These are phyloP conservation scores for Hyla sarda DNA, from an alignment of 2,113 vertebrate species.

Conservation along the genomic window DNA sequence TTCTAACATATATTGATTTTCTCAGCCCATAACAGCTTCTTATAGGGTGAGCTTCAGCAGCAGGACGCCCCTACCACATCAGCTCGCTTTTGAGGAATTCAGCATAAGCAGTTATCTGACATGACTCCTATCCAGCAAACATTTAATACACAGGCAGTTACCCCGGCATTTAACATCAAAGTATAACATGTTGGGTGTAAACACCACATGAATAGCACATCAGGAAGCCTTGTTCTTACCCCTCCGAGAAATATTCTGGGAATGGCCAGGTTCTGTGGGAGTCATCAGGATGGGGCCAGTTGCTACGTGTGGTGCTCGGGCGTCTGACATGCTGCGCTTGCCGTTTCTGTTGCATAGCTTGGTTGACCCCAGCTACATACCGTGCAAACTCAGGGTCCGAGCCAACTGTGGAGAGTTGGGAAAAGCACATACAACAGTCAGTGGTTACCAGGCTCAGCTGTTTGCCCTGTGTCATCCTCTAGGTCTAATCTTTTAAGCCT, in stretches of 20 bases:
- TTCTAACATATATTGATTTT: too few species aligned
- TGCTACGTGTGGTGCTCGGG: conserved; percentile 84
- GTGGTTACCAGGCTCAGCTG: conserved; percentile 66
- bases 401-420: conserved; percentile 79
- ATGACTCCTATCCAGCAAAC: too few species aligned
- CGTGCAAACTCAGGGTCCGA: conserved; percentile 98
- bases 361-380: conserved; percentile 95
- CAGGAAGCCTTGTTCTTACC: conserved; percentile 78
- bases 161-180: too few species aligned
- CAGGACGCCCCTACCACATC: too few species aligned
- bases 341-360: conserved; percentile 97
- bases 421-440: conserved; percentile 64
- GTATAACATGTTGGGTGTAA: too few species aligned
- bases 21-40: too few species aligned
- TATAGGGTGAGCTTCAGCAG: too few species aligned
- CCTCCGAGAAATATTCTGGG: conserved; percentile 92
- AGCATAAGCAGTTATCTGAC: too few species aligned
- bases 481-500: conserved; percentile 62
- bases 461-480: conserved; percentile 60
- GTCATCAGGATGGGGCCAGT: conserved; percentile 93
- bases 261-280: conserved; percentile 94
- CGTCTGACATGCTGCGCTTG: conserved; percentile 92
- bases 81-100: too few species aligned
- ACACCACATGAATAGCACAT: too few species aligned
- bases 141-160: too few species aligned